Base-by-base conservation (phyloP, 2,113 vertebrate genomes). In the Channa maculata region DNA sequence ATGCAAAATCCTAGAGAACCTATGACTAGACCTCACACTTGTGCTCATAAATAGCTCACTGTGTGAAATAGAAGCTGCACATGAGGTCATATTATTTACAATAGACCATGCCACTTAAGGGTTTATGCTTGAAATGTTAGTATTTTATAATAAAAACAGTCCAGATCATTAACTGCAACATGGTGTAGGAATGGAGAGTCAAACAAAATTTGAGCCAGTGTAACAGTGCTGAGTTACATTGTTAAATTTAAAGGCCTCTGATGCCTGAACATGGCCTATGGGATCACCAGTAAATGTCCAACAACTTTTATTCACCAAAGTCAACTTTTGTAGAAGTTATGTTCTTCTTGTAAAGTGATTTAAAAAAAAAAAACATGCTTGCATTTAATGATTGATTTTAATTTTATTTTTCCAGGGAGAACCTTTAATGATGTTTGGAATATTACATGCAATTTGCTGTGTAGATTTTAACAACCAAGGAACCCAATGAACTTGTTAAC, bases 41-140 rank as follows among this genome's bases (percentile, higher is more conserved):
- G 65, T 65, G 49, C 51, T 81, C 51, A 81, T 53, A 78, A 71
- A 61, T 68, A 39, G 24, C 34, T 3, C 38, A 54, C 34, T 57
- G 38, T 48, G 41, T 48, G 15, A 5, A 68, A 14, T 7, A 3
- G 12, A 48, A 58, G 12, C 61, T 65, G 61, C 49, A 39, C 3
- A 34, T 63, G 9, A 54, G 52, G 13, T 39, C 61, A 53, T 51
- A 63, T 24, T 53, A 11, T 10, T 49, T 50, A 41, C 64, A 52
- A 34, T 11, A n/a, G 5, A 39, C 8, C 38, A 43, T 24, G 24
- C 55, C 0, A 5, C 8, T 13, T 4, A 53, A 60, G 2, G 33
- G 36, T n/a, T 51, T 80, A 55, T 41, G 6, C 7, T 50, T 69
- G 10, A 54, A 50, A 62, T 44, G 2, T 62, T 46, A 14, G 2